Evolutionary conservation across 1,140 invertebrate species (phyloP), one percentile per base, ranked within the genome.

Genomic region (Drosophila dunni): DNA sequence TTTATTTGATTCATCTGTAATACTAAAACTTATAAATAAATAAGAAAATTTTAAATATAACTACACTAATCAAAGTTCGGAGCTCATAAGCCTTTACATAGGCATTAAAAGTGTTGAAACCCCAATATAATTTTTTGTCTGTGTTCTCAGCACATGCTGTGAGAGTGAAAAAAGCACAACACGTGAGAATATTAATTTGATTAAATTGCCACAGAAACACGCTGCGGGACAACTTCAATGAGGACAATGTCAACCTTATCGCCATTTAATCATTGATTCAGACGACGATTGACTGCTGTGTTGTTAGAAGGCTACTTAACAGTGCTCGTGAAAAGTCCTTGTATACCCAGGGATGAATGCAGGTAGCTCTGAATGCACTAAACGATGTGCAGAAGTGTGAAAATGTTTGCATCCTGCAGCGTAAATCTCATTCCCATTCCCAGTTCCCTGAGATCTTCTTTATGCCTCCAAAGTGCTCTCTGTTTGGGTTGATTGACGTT

Each of bases 141-240:
- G 24, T 7, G 4, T 13, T 42, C 40, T 42, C 6, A 5, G 5
- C 5, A 62, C 76, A 70, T 72, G 75, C 75, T 86, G 83, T 58
- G 75, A 57, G 51, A 13, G 10, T 13, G 36, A 46, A 17, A 42
- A 88, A 71, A 61, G 77, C 54, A 76, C 84, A 79, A 65, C 42
- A 91, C 89, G 89, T 91, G 89, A 83, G 89, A 91, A 89, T 72
- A 76, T 75, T 89, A 91, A 91, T 91, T 91, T 91, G 76, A 91
- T 89, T 91, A 91, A 80, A 91, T 91, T 89, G 78, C 79, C 89
- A 89, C 83, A 75, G 79, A 85, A 75, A 90, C 79, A 69, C 83
- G 10, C 81, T 69, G 72, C 75, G 46, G 78, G 88, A 20, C 53
- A 33, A 20, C 60, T 51, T 64, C 15, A 65, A 61, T 54, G 34